Evolutionary conservation across 2,797 vertebrate genomes (phyloP), one percentile per base, ranked within the genome.

Genomic region (Ctenopoma multispine): DNA sequence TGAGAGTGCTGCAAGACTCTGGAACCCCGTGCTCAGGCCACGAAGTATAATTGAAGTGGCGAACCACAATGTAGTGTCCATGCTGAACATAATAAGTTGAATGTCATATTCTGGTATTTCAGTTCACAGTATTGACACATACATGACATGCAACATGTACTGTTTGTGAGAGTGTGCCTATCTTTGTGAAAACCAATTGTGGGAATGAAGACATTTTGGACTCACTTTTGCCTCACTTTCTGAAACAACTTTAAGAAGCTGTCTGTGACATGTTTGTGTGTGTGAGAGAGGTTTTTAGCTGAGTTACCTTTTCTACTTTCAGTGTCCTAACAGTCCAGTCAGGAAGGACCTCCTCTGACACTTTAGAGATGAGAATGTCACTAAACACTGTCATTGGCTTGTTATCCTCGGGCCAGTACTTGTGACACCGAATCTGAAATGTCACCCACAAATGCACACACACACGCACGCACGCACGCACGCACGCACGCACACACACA

Each of bases 341-440:
- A 67, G 96, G 95, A 66, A 96, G 94, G 75, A 94, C 87, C 55
- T 99, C 96, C 85, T 99, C 97, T 62, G 96, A 92, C 81, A 98
- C 89, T 90, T 99, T 99, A 66, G 97, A 99, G 80, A 99, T 97
- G 75, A 99, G 94, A 87, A 99, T 99, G 90, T 99, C 97, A 82
- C 97, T 97, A 90, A 99, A 99, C 78, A 99, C 97, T 1, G 97
- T 97, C 80, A 99, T 97, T 0, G 97, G 98, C 88, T 99, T 99
- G 87, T 97, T 97, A 89, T 99, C 98, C 87, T 98, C 98, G 49
- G 98, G 98, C 98, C 98, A 99, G 72, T 99, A 99, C 69, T 99
- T 97, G 90, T 99, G 97, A 89, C 98, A 99, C 75, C 97, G 95
- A 88, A 97, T 96, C 98, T 99, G 92, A 75, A 95, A 91, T 68